Percentiles rank a stretch among this genome's conserved stretches.
phyloP scores from a whole-genome alignment of 2,888 invertebrate genomes.

The Drosophila testacea region DNA sequence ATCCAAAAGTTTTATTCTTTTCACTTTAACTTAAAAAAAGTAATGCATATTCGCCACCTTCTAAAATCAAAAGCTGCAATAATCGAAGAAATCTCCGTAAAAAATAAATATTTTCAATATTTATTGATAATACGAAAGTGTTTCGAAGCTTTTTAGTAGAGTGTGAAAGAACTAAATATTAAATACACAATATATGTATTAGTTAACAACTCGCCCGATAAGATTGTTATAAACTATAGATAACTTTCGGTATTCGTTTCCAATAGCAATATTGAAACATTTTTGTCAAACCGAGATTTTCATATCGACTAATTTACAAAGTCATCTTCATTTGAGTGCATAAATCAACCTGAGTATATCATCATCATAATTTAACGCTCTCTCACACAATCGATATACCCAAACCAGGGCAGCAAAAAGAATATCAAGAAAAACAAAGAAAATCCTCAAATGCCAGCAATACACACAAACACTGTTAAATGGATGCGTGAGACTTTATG shows the following conservation, averaged over 20 bases:
- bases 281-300: slow-evolving; percentile 11
- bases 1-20: no score
- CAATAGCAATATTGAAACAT: neutral
- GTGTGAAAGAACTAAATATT: no score
- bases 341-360: slow-evolving; percentile 51
- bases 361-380: slow-evolving; percentile 53
- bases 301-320: slow-evolving; percentile 5
- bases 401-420: slow-evolving; percentile 23
- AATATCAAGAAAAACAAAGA: slow-evolving; percentile 37
- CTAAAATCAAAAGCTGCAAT: neutral
- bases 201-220: neutral
- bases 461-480: slow-evolving; percentile 7
- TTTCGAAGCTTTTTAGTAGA: no score
- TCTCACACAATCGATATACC: slow-evolving; percentile 65
- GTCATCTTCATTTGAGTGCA: slow-evolving; percentile 24
- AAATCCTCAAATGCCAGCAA: slow-evolving; percentile 48
- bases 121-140: no score
- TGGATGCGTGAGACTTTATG: slow-evolving; percentile 3
- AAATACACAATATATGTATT: no score
- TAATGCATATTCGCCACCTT: neutral
- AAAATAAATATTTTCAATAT: no score
- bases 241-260: neutral
- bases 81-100: neutral
- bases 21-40: no score
- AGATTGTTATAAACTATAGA: no score